phyloP scores from a whole-genome alignment of 1,140 invertebrate genomes.

The Temnothorax longispinosus region DNA sequence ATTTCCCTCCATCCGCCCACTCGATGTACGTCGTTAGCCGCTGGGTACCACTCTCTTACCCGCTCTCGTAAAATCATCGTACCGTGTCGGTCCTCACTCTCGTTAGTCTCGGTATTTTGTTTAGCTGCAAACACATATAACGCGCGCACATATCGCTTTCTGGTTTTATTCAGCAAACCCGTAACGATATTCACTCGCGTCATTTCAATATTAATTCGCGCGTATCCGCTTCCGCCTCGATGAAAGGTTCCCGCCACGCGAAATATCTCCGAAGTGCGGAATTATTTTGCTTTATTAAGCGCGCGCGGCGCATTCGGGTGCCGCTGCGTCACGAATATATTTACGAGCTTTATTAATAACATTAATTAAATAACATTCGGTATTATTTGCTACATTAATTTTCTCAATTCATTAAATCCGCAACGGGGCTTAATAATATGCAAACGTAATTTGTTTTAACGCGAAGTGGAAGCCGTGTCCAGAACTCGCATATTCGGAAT shows the following conservation, averaged over 20 bases:
- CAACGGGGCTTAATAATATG: conserved; percentile 43
- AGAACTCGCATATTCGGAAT: conserved; percentile 12
- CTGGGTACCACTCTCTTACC: background rate
- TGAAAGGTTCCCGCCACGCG: background rate
- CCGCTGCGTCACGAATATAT: conserved; percentile 28
- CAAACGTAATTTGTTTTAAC: conserved; percentile 52
- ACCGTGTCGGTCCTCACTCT: conserved; percentile 17
- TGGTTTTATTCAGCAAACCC: background rate
- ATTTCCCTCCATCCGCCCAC: conserved; percentile 9
- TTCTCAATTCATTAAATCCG: conserved; percentile 52
- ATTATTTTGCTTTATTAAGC: conserved; percentile 50
- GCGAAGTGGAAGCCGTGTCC: background rate
- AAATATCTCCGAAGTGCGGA: conserved; percentile 20
- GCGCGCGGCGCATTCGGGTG: background rate
- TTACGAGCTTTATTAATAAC: conserved; percentile 55
- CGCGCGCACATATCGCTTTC: background rate
- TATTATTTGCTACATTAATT: conserved; percentile 55
- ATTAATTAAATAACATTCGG: conserved; percentile 55
- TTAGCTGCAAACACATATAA: background rate
- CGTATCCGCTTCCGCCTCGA: background rate
- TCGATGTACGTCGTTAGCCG: conserved; percentile 34
- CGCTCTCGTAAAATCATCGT: conserved; percentile 8
- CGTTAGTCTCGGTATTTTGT: conserved; percentile 15
- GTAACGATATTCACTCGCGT: background rate
- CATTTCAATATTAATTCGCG: conserved; percentile 32